These are phyloP conservation scores for Epistrophe eligans DNA, from an alignment of 2,888 invertebrate genomes.

Conservation along the genomic window DNA sequence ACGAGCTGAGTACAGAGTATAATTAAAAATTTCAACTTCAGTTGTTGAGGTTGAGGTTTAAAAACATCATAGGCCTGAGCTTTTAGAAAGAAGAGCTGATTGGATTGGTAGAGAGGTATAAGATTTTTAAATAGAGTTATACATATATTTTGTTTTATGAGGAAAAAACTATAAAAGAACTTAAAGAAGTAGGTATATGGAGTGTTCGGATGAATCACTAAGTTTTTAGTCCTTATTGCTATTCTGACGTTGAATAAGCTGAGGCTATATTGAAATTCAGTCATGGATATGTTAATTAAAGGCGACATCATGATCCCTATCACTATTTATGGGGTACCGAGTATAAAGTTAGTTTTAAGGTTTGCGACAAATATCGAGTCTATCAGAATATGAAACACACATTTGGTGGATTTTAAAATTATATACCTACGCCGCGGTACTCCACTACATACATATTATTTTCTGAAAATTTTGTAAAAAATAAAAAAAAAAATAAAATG, in stretches of 20 bases:
- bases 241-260: background rate
- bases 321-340: background rate
- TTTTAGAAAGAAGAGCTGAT: background rate
- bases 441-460: no score
- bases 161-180: conserved; percentile 17
- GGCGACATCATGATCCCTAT: background rate
- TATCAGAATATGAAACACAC: background rate
- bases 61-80: background rate
- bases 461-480: no score
- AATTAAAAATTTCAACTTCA: conserved; percentile 55
- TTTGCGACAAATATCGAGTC: background rate
- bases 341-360: background rate
- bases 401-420: background rate
- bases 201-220: conserved; percentile 38
- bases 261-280: conserved; percentile 29
- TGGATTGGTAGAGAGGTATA: background rate
- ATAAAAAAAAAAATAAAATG: no score
- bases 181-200: conserved; percentile 43
- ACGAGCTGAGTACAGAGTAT: conserved; percentile 27
- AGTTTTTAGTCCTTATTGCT: conserved; percentile 18
- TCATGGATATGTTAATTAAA: conserved; percentile 5
- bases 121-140: conserved; percentile 45
- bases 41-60: conserved; percentile 16
- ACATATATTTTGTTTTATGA: background rate
- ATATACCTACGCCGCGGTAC: no score